These are phyloP conservation scores for Esox masquinongy DNA, from an alignment of 2,797 vertebrate genomes.

Conservation along the genomic window DNA sequence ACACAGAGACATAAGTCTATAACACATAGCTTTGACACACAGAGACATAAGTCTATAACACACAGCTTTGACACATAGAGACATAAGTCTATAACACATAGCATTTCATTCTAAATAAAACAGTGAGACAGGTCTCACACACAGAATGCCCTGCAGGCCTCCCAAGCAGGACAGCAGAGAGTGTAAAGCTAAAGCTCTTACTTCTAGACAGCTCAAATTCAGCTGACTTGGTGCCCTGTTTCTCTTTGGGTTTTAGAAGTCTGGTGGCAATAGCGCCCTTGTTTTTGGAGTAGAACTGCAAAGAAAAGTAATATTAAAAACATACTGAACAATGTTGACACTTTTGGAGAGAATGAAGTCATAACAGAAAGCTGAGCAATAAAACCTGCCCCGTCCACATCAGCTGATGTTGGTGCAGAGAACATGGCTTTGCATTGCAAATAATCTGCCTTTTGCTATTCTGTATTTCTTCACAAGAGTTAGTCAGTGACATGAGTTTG, in stretches of 20 bases:
- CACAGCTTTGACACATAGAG: neutral
- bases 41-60: too few species aligned
- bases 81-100: neutral
- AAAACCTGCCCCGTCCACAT: neutral
- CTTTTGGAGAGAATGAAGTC: neutral
- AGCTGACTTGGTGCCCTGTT: slow-evolving; percentile 84
- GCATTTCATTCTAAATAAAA: neutral
- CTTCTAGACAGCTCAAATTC: slow-evolving; percentile 86
- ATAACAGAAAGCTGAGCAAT: neutral
- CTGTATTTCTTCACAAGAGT: slow-evolving; percentile 16
- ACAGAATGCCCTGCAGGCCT: neutral
- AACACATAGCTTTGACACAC: too few species aligned
- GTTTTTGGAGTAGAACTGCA: slow-evolving; percentile 85
- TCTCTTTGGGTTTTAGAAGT: slow-evolving; percentile 85
- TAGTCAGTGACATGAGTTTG: slow-evolving; percentile 32
- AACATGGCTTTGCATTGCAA: neutral
- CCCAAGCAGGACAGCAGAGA: neutral
- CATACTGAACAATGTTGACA: neutral
- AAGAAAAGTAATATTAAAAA: neutral
- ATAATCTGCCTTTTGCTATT: neutral
- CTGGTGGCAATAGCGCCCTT: slow-evolving; percentile 85
- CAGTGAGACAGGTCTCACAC: neutral
- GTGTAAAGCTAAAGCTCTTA: slow-evolving; percentile 46
- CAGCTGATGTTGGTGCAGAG: neutral
- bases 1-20: too few species aligned